Evolutionary conservation across 2,113 vertebrate species (phyloP).

Genomic region (Rhagologus leucostigma): DNA sequence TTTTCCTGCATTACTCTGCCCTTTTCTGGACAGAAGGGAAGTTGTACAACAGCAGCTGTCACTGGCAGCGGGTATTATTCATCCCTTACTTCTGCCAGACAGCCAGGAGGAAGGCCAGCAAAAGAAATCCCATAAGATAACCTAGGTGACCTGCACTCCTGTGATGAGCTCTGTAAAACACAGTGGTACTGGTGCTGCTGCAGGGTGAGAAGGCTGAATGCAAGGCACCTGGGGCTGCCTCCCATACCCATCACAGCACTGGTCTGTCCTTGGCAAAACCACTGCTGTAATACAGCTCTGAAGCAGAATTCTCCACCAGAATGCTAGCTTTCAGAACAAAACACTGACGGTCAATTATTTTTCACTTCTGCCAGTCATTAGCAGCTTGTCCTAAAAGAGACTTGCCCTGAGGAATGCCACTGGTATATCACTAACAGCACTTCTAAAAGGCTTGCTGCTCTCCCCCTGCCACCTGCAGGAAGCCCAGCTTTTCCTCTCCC

Average conservation of each 20-base stretch:
- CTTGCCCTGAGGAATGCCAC: background rate
- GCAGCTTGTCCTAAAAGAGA: background rate
- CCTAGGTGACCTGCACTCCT: background rate
- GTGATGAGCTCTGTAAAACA: background rate
- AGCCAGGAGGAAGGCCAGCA: background rate
- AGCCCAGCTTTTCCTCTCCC: background rate
- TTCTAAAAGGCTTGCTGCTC: background rate
- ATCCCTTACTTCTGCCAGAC: background rate
- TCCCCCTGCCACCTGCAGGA: background rate
- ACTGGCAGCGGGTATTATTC: background rate
- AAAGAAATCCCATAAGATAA: background rate
- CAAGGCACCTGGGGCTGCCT: background rate
- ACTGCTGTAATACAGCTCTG: background rate
- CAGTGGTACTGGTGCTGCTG: rapidly evolving
- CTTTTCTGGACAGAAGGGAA: constrained; percentile 9
- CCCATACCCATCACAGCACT: rapidly evolving
- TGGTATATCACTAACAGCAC: background rate
- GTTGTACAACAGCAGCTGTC: constrained; percentile 18
- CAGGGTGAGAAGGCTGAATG: background rate
- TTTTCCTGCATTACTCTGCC: background rate
- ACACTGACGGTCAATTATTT: background rate
- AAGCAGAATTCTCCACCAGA: background rate
- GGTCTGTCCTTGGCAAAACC: background rate
- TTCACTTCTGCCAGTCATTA: background rate
- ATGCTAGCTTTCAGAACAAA: background rate